phyloP scores from a whole-genome alignment of 2,888 invertebrate species.

The Chrysolina americana region DNA sequence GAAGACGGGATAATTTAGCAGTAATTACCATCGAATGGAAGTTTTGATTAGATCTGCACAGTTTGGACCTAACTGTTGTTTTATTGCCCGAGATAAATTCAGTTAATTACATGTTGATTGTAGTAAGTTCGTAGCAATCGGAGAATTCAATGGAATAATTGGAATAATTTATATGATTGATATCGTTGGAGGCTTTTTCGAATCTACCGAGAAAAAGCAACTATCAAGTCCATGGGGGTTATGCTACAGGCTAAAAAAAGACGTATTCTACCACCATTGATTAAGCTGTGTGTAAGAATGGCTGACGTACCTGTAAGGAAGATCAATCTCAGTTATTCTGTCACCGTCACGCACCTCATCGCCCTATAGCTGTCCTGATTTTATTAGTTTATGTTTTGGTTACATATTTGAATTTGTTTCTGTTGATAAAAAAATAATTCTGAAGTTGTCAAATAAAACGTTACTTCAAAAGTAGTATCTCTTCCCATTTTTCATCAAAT shows the following conservation, averaged over 20 bases:
- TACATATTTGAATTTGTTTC: too few relatives aligned
- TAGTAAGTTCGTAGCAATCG: constrained; percentile 18
- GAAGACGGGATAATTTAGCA: constrained; percentile 57
- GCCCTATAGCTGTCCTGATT: too few relatives aligned
- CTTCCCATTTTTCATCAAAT: too few relatives aligned
- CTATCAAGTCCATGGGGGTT: neutral
- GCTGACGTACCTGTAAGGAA: too few relatives aligned
- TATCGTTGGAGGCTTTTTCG: neutral
- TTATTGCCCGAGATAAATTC: constrained; percentile 49
- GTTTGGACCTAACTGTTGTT: constrained; percentile 61
- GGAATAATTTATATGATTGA: constrained; percentile 16
- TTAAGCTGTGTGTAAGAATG: too few relatives aligned
- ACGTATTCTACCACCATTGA: too few relatives aligned
- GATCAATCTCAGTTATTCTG: too few relatives aligned
- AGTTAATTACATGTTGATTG: constrained; percentile 30
- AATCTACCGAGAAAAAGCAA: neutral
- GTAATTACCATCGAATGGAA: constrained; percentile 65
- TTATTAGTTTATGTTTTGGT: too few relatives aligned
- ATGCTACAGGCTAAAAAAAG: neutral
- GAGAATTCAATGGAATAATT: constrained; percentile 17
- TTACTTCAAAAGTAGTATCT: too few relatives aligned
- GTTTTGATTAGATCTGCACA: constrained; percentile 64
- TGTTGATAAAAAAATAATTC: too few relatives aligned
- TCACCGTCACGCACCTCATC: too few relatives aligned
- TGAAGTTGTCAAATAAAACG: too few relatives aligned